These are phyloP conservation scores for Hiodon alosoides DNA, from an alignment of 2,113 vertebrate genomes.

Conservation along the genomic window DNA sequence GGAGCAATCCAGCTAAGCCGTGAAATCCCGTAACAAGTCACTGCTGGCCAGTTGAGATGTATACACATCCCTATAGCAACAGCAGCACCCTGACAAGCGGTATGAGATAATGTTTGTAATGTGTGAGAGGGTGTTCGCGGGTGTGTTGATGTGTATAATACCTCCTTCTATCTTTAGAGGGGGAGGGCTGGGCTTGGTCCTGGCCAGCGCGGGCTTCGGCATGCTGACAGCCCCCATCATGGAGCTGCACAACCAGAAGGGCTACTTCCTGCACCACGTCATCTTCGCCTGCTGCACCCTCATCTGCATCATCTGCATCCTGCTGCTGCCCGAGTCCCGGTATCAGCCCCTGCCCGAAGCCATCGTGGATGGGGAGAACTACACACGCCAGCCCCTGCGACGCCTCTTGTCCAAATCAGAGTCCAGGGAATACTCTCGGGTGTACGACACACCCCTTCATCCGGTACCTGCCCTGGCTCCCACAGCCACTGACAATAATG, in stretches of 20 bases:
- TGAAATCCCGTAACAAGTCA: too few relatives aligned
- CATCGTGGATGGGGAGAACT: conserved; percentile 79
- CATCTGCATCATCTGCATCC: conserved; percentile 97
- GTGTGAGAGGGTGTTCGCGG: not conserved
- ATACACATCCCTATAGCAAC: too few relatives aligned
- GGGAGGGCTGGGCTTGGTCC: conserved; percentile 84
- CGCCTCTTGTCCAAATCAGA: conserved; percentile 74
- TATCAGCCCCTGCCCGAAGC: conserved; percentile 85
- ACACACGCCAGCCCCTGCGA: conserved; percentile 79
- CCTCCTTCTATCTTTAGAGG: conserved; percentile 62
- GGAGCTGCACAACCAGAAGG: conserved; percentile 97
- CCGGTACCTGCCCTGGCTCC: conserved; percentile 18
- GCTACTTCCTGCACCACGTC: conserved; percentile 96
- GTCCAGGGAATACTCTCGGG: conserved; percentile 80
- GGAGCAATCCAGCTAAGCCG: too few relatives aligned
- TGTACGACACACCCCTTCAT: conserved; percentile 63
- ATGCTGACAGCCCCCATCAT: conserved; percentile 94
- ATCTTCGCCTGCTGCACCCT: conserved; percentile 98
- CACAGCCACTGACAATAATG: conserved; percentile 32
- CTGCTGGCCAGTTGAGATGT: too few relatives aligned
- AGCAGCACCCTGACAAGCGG: too few relatives aligned
- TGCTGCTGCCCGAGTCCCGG: conserved; percentile 87
- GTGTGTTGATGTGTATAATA: not conserved
- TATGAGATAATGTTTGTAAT: not conserved
- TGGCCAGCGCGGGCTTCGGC: conserved; percentile 91